Conservation (phyloP, 2,113 vertebrate genomes). For the Callospermophilus lateralis region DNA sequence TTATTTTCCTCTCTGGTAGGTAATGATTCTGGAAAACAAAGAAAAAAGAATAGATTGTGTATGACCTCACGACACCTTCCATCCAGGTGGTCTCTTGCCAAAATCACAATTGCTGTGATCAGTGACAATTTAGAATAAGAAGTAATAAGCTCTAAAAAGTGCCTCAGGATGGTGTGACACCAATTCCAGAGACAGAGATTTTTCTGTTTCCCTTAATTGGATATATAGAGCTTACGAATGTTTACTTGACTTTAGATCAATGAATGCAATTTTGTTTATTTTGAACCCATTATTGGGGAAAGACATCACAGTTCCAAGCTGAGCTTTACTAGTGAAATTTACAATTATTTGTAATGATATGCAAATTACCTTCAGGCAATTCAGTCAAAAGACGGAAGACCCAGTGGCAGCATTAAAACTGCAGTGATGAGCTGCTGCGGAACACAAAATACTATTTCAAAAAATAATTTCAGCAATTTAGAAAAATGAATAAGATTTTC, state of each 20-base stretch:
- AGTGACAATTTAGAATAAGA: neutral
- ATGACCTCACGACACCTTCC: neutral
- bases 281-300: constrained; percentile 13
- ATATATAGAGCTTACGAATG: neutral
- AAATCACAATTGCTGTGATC: neutral
- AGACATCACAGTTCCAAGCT: constrained; percentile 60
- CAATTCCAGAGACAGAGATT: neutral
- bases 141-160: neutral
- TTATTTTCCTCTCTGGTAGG: neutral
- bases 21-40: neutral
- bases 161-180: neutral
- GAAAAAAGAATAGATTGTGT: neutral
- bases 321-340: constrained; percentile 77
- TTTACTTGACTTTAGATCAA: constrained; percentile 47
- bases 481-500: neutral
- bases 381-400: constrained; percentile 50
- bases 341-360: constrained; percentile 80
- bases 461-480: neutral
- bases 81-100: neutral
- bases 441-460: neutral
- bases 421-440: neutral
- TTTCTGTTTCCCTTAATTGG: neutral
- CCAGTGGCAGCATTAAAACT: neutral
- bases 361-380: constrained; percentile 76
- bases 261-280: constrained; percentile 17